Evolutionary conservation across 2,113 vertebrate species (phyloP), one percentile per base, ranked within the genome.

Genomic region (Protomyctophum bolini): DNA sequence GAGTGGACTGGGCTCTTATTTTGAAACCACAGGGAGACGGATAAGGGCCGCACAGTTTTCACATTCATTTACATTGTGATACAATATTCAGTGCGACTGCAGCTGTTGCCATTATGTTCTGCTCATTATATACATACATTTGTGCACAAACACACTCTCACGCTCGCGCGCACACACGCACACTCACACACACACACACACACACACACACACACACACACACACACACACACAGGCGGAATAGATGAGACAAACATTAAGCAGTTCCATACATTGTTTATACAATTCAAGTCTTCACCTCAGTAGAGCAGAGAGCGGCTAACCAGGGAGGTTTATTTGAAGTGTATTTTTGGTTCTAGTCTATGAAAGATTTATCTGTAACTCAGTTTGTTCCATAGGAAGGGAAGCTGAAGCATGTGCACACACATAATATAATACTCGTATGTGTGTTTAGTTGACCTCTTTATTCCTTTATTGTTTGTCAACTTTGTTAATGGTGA

Each of bases 351-450:
- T 85, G 85, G 86, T 77, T 62, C 54, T 41, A 47, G 82, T 76
- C 54, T 55, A 90, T 91, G 70, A 92, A 93, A 87, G 48, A 90
- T 93, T 89, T 67, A 91, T 65, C 49, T 15, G 58, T 75, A 70
- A 74, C 76, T 90, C 72, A 77, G 73, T 81, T 86, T 80, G 73
- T 76, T 83, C 82, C 85, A 33, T 51, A 76, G 66, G 61, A 77
- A 62, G 67, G 75, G 69, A 78, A 68, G 62, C 28, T 10, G 55
- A 47, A 60, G 67, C 33, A 46, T 70, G 68, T 54, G 29, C 28
- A 41, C 5, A 41, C 33, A 41, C 33, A 41, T 41, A 41, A 41
- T 41, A 6, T 21, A 21, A 21, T 21, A 21, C 21, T 2, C 1
- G 47, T 64, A n/a, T 60, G 29, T 33, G 45, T 46, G 5, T 60